Percentiles rank a stretch among this genome's conserved stretches.
These are phyloP conservation scores for Agrochola lota DNA, from an alignment of 2,888 invertebrate species.

Conservation along the genomic window DNA sequence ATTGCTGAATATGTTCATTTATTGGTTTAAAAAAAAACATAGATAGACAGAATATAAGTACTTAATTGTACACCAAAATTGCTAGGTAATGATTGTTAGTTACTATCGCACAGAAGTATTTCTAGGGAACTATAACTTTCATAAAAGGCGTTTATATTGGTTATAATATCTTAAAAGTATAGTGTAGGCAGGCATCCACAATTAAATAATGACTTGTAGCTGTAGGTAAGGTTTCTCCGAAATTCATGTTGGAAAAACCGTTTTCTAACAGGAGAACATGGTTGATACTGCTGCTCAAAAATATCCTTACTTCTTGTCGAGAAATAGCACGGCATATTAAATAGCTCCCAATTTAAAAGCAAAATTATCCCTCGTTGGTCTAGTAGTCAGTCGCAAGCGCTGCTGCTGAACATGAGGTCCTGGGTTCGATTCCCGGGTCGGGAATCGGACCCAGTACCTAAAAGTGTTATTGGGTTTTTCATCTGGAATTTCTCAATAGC, in stretches of 20 bases:
- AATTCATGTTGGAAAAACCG: background rate
- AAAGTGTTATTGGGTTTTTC: no score
- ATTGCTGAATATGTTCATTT: background rate
- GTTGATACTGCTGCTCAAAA: background rate
- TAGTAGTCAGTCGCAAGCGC: no score
- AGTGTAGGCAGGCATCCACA: background rate
- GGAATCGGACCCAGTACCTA: no score
- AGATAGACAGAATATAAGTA: background rate
- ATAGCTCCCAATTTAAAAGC: background rate
- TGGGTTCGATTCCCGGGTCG: no score
- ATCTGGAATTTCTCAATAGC: no score
- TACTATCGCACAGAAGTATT: background rate
- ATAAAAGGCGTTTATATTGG: background rate
- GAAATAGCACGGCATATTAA: background rate
- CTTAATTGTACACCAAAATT: background rate
- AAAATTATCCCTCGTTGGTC: background rate
- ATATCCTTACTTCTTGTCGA: background rate
- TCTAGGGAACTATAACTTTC: background rate
- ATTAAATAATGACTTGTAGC: background rate
- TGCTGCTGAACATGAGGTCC: no score
- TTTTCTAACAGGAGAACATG: background rate
- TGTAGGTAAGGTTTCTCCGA: background rate
- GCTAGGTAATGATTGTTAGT: background rate
- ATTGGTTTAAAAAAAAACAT: background rate
- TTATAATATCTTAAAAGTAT: background rate